Conservation (phyloP, 1,140 invertebrate genomes). For the Pachyrhynchus sulphureomaculatus region DNA sequence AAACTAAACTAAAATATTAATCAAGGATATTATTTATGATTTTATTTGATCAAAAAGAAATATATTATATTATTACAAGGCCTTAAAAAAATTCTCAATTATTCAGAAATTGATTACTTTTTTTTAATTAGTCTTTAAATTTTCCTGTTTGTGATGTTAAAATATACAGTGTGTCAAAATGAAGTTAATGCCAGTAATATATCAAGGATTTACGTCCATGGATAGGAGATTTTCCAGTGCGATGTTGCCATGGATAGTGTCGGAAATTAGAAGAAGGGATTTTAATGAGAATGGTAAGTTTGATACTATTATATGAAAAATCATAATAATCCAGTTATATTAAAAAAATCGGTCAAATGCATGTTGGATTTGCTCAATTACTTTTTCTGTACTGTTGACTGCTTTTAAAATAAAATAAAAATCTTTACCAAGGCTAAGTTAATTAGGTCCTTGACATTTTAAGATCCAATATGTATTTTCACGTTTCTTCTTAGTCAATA, state of each 20-base stretch:
- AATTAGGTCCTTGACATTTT: too few relatives aligned
- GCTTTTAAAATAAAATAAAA: too few relatives aligned
- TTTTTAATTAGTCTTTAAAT: too few relatives aligned
- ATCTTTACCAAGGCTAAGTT: too few relatives aligned
- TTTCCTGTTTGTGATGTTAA: slow-evolving; percentile 43
- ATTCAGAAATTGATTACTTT: too few relatives aligned
- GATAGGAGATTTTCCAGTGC: slow-evolving; percentile 70
- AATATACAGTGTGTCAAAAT: slow-evolving; percentile 49
- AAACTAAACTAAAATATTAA: not conserved
- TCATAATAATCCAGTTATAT: too few relatives aligned
- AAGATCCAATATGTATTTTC: too few relatives aligned
- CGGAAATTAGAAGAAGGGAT: slow-evolving; percentile 62
- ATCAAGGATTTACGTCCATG: slow-evolving; percentile 72
- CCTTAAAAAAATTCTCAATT: not conserved
- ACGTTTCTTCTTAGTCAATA: too few relatives aligned
- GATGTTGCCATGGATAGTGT: slow-evolving; percentile 76
- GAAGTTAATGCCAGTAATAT: slow-evolving; percentile 66
- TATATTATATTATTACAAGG: not conserved
- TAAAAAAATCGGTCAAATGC: too few relatives aligned
- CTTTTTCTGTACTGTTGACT: too few relatives aligned
- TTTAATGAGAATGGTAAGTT: slow-evolving; percentile 57
- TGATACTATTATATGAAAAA: too few relatives aligned
- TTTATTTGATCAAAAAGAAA: not conserved
- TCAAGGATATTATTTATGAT: not conserved
- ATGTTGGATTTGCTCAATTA: too few relatives aligned